Evolutionary conservation across 2,113 vertebrate genomes (phyloP).

Genomic region (Campylorhamphus procurvoides): DNA sequence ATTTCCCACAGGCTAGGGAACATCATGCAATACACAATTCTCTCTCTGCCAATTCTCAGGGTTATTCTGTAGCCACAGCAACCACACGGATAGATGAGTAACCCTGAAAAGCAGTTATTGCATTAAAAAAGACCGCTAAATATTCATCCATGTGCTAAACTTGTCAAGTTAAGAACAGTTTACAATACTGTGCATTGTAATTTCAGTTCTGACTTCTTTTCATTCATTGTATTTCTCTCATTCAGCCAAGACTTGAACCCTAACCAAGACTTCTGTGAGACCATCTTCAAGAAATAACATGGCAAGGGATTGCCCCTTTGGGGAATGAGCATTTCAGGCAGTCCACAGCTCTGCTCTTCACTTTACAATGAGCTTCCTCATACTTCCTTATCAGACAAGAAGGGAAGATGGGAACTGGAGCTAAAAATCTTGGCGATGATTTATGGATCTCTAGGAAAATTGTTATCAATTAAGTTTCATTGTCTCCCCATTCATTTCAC

Average conservation of each 20-base stretch:
- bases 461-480: background rate
- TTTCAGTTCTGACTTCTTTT: background rate
- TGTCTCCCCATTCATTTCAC: background rate
- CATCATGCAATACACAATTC: background rate
- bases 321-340: background rate
- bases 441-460: background rate
- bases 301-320: background rate
- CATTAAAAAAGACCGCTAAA: background rate
- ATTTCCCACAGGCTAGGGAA: background rate
- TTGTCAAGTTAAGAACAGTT: background rate
- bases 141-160: background rate
- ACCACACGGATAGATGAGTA: background rate
- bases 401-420: background rate
- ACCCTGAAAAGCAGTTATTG: background rate
- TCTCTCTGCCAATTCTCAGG: background rate
- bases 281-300: background rate
- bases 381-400: background rate
- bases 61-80: slow-evolving; percentile 45
- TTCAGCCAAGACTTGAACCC: background rate
- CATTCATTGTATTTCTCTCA: background rate
- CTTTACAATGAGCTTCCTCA: background rate
- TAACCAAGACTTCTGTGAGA: background rate
- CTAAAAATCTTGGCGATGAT: background rate
- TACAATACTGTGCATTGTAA: background rate
- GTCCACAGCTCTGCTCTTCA: background rate